These are phyloP conservation scores for Caloenas nicobarica DNA, from an alignment of 2,113 vertebrate species.

Conservation along the genomic window DNA sequence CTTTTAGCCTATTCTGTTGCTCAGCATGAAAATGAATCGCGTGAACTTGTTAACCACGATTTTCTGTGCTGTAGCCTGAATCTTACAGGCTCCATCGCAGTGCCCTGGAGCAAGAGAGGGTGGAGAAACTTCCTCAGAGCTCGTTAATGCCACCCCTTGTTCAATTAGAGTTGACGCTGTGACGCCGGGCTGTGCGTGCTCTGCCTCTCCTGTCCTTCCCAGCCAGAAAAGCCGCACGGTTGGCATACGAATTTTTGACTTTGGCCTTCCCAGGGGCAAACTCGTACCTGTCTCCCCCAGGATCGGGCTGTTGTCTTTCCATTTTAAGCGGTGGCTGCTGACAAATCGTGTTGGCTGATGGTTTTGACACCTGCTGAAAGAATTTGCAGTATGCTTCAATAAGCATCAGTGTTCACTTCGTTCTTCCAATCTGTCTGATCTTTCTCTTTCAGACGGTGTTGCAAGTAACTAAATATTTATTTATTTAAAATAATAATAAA, in stretches of 20 bases:
- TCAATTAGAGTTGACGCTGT: background rate
- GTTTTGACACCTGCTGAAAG: conserved; percentile 8
- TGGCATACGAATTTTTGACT: background rate
- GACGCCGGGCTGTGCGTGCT: background rate
- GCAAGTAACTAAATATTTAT: background rate
- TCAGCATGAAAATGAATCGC: background rate
- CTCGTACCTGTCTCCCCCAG: background rate
- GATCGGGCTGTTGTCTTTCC: background rate
- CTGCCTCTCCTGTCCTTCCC: background rate
- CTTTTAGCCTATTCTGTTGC: conserved; percentile 21
- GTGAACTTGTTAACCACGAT: background rate
- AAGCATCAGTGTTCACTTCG: conserved; percentile 16
- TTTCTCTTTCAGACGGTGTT: background rate
- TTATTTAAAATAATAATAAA: background rate
- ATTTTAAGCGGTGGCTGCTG: background rate
- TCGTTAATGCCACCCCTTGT: background rate
- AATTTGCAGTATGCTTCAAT: conserved; percentile 10
- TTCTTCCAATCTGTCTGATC: conserved; percentile 1
- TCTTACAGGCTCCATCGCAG: background rate
- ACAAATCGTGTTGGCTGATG: background rate
- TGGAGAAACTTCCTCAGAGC: background rate
- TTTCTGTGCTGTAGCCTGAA: background rate
- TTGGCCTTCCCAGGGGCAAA: background rate
- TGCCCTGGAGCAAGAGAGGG: background rate
- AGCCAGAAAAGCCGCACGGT: background rate